Conservation (phyloP, 2,797 vertebrate species). For the Microchirus variegatus region DNA sequence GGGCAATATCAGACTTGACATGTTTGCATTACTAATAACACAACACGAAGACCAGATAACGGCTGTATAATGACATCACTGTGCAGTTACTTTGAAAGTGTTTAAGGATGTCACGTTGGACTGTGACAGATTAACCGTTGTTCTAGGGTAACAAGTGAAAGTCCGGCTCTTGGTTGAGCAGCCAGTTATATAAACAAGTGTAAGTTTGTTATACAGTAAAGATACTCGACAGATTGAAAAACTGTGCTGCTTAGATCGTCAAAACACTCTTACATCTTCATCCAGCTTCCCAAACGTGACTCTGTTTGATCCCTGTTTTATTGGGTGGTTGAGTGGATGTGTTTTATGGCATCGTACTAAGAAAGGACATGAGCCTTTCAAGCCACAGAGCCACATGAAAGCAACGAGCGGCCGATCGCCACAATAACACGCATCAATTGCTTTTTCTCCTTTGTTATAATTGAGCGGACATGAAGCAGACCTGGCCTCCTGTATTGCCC, state of each 20-base stretch:
- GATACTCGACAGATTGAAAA: too few relatives aligned
- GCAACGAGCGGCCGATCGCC: constrained; percentile 36
- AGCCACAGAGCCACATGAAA: constrained; percentile 69
- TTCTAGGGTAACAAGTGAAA: constrained; percentile 26
- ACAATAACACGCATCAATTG: constrained; percentile 52
- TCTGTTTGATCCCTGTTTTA: constrained; percentile 52
- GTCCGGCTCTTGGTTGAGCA: too few relatives aligned
- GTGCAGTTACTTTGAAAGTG: background rate
- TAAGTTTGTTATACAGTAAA: too few relatives aligned
- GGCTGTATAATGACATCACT: background rate
- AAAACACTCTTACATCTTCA: constrained; percentile 40
- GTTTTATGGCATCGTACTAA: constrained; percentile 60
- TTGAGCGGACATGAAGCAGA: constrained; percentile 64
- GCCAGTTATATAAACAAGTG: too few relatives aligned
- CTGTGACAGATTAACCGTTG: constrained; percentile 30
- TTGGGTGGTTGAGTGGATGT: constrained; percentile 54
- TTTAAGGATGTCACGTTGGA: background rate
- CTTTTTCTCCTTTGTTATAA: constrained; percentile 54
- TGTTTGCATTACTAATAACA: too few relatives aligned
- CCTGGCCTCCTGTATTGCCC: constrained; percentile 47
- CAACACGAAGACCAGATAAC: too few relatives aligned
- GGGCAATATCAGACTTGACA: too few relatives aligned
- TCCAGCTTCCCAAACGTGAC: constrained; percentile 48
- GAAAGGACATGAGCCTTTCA: constrained; percentile 62
- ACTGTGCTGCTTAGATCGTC: too few relatives aligned